phyloP scores from a whole-genome alignment of 2,113 vertebrate species.

The Recurvirostra avosetta region DNA sequence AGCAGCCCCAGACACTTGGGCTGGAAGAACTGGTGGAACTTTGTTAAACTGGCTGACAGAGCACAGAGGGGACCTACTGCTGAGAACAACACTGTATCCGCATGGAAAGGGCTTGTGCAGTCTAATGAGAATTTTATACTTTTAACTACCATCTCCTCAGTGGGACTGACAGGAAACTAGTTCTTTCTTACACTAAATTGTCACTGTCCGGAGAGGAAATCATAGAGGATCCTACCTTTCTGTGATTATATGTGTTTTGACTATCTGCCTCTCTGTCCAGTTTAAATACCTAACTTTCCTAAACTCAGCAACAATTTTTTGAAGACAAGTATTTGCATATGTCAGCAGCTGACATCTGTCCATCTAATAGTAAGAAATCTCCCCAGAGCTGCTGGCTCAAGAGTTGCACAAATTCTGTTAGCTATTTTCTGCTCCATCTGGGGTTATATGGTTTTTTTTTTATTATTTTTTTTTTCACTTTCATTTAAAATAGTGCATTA shows the following conservation, averaged over 20 bases:
- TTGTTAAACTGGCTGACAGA: background rate
- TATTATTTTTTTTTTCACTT: background rate
- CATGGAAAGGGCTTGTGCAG: background rate
- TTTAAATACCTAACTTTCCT: background rate
- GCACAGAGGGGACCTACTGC: background rate
- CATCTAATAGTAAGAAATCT: background rate
- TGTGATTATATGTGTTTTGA: background rate
- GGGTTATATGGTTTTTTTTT: background rate
- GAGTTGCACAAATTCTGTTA: background rate
- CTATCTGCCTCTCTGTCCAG: background rate
- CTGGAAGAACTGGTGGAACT: background rate
- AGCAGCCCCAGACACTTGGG: background rate
- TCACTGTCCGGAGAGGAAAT: background rate
- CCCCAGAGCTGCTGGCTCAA: background rate
- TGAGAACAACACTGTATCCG: background rate
- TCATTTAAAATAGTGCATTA: background rate
- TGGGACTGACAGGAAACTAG: background rate
- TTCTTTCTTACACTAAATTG: background rate
- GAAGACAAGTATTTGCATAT: background rate
- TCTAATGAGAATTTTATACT: background rate
- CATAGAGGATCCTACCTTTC: background rate
- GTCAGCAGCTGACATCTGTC: background rate
- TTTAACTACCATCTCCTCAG: background rate
- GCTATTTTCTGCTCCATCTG: background rate
- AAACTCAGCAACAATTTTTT: background rate